These are phyloP conservation scores for Dinothrombium tinctorium DNA, from an alignment of 1,140 invertebrate species.

Conservation along the genomic window DNA sequence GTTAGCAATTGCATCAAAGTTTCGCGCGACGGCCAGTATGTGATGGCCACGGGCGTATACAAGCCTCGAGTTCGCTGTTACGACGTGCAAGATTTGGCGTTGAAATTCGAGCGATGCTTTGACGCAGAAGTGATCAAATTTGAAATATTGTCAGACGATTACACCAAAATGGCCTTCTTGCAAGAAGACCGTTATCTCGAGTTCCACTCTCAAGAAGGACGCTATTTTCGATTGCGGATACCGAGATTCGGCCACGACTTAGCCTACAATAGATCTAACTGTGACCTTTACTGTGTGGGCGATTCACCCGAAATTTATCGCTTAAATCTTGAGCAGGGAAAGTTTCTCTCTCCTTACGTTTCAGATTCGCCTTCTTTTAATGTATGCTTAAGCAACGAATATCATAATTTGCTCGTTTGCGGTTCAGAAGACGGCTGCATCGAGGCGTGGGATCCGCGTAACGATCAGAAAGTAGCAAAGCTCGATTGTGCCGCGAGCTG, in stretches of 20 bases:
- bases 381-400: constrained; percentile 60
- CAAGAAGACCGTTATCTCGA: constrained; percentile 58
- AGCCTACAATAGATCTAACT: constrained; percentile 62
- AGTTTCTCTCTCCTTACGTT: constrained; percentile 61
- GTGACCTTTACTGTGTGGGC: constrained; percentile 78
- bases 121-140: constrained; percentile 82
- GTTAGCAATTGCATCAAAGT: constrained; percentile 59
- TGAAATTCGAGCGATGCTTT: constrained; percentile 96
- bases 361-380: constrained; percentile 53
- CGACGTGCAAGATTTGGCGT: constrained; percentile 79
- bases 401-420: constrained; percentile 59
- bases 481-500: constrained; percentile 63
- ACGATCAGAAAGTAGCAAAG: constrained; percentile 41
- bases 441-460: constrained; percentile 85
- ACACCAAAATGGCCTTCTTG: constrained; percentile 42
- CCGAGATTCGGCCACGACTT: constrained; percentile 88
- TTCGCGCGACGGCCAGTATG: constrained; percentile 75
- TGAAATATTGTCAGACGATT: constrained; percentile 67
- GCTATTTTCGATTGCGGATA: constrained; percentile 70
- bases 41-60: constrained; percentile 71
- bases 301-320: constrained; percentile 77
- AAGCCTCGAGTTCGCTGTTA: constrained; percentile 88
- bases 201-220: constrained; percentile 74
- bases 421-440: constrained; percentile 78
- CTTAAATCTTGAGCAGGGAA: constrained; percentile 80